Conservation (phyloP, 2,888 invertebrate species). For the Pachycephus smyrnensis region DNA sequence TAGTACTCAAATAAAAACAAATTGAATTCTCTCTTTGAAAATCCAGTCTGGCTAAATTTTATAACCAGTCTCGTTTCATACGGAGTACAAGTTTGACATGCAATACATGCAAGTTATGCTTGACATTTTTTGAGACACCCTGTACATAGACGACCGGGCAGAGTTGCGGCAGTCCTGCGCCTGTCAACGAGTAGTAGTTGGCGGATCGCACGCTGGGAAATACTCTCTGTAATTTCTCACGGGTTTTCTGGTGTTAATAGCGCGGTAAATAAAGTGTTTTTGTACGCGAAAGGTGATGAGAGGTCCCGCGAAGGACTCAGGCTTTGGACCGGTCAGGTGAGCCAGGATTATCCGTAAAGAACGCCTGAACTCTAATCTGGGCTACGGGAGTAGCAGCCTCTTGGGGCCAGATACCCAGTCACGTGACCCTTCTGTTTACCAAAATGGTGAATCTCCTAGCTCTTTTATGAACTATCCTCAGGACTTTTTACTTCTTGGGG, state of each 20-base stretch:
- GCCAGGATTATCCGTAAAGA: conserved; percentile 29
- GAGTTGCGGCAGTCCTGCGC: conserved; percentile 32
- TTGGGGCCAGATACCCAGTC: conserved; percentile 50
- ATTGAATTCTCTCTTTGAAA: background rate
- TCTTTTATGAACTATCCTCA: conserved; percentile 38
- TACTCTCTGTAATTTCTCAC: conserved; percentile 21
- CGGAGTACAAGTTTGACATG: background rate
- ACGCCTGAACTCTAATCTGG: conserved; percentile 43
- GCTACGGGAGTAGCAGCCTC: conserved; percentile 54
- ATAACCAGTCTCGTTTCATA: background rate
- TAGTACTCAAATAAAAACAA: background rate
- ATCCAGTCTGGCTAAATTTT: background rate
- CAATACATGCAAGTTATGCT: background rate
- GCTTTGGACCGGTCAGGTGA: conserved; percentile 54
- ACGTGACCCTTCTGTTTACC: conserved; percentile 66
- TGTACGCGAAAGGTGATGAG: conserved; percentile 40
- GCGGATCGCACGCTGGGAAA: conserved; percentile 35
- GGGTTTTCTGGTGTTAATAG: background rate
- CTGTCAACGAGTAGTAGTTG: conserved; percentile 37
- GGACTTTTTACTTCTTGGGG: background rate
- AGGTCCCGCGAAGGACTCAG: conserved; percentile 33
- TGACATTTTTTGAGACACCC: conserved; percentile 30
- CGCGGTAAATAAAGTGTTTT: background rate
- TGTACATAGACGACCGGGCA: conserved; percentile 29
- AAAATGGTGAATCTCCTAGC: conserved; percentile 59